Conservation (phyloP, 2,888 invertebrate species). For the Sminthurides aquaticus region DNA sequence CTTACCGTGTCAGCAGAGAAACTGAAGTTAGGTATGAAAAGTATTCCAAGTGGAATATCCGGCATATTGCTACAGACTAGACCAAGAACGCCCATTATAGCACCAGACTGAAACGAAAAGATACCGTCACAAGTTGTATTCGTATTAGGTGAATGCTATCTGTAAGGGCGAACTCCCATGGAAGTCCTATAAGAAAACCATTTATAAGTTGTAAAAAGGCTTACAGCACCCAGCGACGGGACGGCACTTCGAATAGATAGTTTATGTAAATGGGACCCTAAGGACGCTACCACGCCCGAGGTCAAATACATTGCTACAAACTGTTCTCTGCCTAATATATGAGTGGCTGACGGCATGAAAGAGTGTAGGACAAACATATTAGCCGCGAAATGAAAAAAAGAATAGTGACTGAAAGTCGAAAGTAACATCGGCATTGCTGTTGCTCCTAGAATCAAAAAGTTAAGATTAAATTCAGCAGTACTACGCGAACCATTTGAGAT, state of each 20-base stretch:
- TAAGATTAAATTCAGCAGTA: conserved; percentile 4
- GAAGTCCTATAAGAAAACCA: neutral
- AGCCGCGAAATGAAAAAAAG: conserved; percentile 72
- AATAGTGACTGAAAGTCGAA: conserved; percentile 91
- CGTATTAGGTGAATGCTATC: neutral
- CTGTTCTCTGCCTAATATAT: conserved; percentile 79
- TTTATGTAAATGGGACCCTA: conserved; percentile 76
- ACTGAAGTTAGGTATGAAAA: conserved; percentile 80
- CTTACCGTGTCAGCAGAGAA: conserved; percentile 79
- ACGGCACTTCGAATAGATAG: conserved; percentile 60
- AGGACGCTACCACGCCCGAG: conserved; percentile 78
- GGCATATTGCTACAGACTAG: conserved; percentile 83
- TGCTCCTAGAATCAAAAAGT: conserved; percentile 53
- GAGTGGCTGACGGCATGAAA: conserved; percentile 64
- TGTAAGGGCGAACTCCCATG: conserved; percentile 5
- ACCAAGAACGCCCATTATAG: conserved; percentile 82
- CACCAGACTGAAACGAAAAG: conserved; percentile 70
- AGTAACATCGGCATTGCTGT: conserved; percentile 82
- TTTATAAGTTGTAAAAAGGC: neutral
- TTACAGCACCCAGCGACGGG: conserved; percentile 86
- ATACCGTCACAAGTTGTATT: neutral
- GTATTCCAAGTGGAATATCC: conserved; percentile 75
- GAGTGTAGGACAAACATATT: conserved; percentile 96
- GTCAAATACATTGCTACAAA: conserved; percentile 83
- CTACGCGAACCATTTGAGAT: too few species aligned